These are phyloP conservation scores for Megaceryle maxima DNA, from an alignment of 2,113 vertebrate species.

Conservation along the genomic window DNA sequence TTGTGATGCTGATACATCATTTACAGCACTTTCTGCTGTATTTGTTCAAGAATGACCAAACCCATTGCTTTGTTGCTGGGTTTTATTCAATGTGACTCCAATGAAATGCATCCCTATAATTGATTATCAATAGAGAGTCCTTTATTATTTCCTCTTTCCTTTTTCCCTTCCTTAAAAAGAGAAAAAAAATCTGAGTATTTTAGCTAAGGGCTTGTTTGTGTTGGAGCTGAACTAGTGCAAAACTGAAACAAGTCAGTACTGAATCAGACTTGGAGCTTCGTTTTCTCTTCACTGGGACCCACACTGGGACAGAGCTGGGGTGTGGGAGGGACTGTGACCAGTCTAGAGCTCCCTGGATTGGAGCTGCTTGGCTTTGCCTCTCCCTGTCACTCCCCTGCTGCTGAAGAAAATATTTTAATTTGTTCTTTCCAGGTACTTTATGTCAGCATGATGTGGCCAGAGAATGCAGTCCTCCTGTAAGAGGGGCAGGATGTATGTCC, in stretches of 20 bases:
- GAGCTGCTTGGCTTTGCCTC: slow-evolving; percentile 25
- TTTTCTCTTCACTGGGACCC: neutral
- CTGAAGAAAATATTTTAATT: slow-evolving; percentile 49
- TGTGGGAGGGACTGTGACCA: neutral
- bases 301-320: neutral
- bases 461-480: neutral
- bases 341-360: neutral
- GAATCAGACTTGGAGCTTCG: accelerated
- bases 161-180: neutral
- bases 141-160: neutral
- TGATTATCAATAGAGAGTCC: neutral
- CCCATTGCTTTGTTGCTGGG: neutral
- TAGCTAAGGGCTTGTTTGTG: neutral
- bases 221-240: neutral
- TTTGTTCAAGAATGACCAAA: neutral
- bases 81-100: neutral
- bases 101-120: neutral
- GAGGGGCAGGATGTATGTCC: neutral
- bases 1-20: neutral
- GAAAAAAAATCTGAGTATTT: neutral
- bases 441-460: neutral
- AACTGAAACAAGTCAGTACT: neutral
- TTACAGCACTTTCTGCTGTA: neutral
- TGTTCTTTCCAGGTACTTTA: slow-evolving; percentile 59
- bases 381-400: neutral